Conservation (phyloP, 2,113 vertebrate species). For the Takifugu flavidus region DNA sequence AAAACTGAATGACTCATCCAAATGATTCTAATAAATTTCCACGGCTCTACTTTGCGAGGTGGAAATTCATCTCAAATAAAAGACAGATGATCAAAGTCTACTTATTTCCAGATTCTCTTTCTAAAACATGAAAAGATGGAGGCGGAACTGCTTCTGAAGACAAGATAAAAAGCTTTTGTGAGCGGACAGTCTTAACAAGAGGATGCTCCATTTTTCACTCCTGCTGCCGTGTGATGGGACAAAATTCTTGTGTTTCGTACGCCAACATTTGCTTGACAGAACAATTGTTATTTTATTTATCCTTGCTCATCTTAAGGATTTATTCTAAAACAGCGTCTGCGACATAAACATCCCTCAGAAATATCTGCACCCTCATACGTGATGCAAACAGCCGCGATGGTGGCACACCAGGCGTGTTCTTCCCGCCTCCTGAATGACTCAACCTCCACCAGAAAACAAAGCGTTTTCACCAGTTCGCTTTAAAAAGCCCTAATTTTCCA, state of each 20-base stretch:
- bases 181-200: slow-evolving; percentile 13
- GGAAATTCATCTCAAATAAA: too few relatives aligned
- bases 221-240: background rate
- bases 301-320: too few relatives aligned
- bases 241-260: slow-evolving; percentile 1
- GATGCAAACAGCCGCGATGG: background rate
- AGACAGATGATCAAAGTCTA: background rate
- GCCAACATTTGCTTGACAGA: slow-evolving; percentile 1
- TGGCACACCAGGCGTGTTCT: background rate
- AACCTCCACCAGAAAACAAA: background rate
- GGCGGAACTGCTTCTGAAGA: background rate
- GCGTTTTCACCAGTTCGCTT: background rate
- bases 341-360: too few relatives aligned
- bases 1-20: too few relatives aligned
- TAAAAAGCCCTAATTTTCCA: background rate
- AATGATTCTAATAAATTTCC: too few relatives aligned
- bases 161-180: slow-evolving; percentile 11
- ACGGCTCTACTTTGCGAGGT: background rate
- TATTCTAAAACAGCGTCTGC: too few relatives aligned
- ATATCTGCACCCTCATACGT: background rate
- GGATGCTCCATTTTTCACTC: slow-evolving; percentile 19
- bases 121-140: background rate
- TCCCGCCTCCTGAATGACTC: background rate
- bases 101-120: background rate
- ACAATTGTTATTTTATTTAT: too few relatives aligned